Evolutionary conservation across 2,888 invertebrate species (phyloP), one percentile per base, ranked within the genome.

Genomic region (Heliconius charithonia): DNA sequence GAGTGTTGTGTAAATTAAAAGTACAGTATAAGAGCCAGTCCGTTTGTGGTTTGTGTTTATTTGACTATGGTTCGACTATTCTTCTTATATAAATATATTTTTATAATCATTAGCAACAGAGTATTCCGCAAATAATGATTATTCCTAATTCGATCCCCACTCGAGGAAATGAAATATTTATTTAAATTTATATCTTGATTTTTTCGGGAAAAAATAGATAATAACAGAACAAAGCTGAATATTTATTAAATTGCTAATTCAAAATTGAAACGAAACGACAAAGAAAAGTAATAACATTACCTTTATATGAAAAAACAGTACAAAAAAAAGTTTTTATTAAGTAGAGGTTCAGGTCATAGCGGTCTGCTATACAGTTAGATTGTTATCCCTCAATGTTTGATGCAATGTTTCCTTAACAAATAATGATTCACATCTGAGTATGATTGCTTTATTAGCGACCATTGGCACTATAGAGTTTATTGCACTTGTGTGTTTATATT

Each of bases 381-480:
- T 83, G 80, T 86, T 73, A 85, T 83, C 79, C 82, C 79, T 82
- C 78, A 81, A 85, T 85, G 86, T 79, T 87, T 86, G 84, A 87
- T 80, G 81, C 81, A 82, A 82, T 80, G 74, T 87, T 86, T 87
- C 85, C 87, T 87, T 84, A 84, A 83, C 85, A 87, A 89, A 89
- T 87, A 89, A 87, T 92, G 92, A 93, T 83, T 93, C 91, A 93
- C 84, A 80, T 76, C 81, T 79, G 80, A 81, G 83, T 84, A 85
- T 84, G 85, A 84, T 86, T 84, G 83, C 82, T 83, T 84, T 85
- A 82, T 83, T 83, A 75, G 84, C 87, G 92, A 90, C 85, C 92
- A 84, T 90, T 93, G 92, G 91, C 93, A 87, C 88, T 85, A 85
- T 82, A 62, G 87, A 87, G 92, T 90, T 91, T 92, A 90, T 91